Evolutionary conservation across 23 tunicate species (phyloP).

Genomic region (Phallusia fumigata): DNA sequence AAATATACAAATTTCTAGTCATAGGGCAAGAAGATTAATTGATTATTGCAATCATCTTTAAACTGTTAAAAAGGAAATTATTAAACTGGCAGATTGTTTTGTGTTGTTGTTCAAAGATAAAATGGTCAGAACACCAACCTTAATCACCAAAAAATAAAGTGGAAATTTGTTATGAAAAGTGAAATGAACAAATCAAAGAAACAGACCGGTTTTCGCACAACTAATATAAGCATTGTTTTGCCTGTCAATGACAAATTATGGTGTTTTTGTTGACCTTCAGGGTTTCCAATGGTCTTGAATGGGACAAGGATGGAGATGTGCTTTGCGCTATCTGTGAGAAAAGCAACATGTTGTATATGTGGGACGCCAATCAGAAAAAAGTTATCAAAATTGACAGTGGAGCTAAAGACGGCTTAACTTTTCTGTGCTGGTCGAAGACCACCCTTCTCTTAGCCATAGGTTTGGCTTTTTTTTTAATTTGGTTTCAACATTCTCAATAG

Average conservation of each 20-base stretch:
- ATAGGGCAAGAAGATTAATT: no score
- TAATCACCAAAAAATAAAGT: no score
- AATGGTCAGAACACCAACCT: no score
- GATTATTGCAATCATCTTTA: no score
- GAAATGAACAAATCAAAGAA: no score
- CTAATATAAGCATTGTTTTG: neutral
- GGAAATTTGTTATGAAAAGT: no score
- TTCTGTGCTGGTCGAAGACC: constrained; percentile 66
- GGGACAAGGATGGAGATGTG: constrained; percentile 87
- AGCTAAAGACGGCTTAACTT: constrained; percentile 66
- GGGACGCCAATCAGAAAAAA: constrained; percentile 89
- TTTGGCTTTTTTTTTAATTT: neutral
- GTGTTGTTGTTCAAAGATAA: no score
- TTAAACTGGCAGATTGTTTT: no score
- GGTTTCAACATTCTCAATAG: no score
- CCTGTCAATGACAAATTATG: neutral
- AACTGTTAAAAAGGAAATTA: no score
- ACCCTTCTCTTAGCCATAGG: constrained; percentile 75
- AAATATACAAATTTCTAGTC: no score
- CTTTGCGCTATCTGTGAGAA: constrained; percentile 79
- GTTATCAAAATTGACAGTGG: constrained; percentile 82
- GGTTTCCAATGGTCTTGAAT: constrained; percentile 64
- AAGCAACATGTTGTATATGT: constrained; percentile 72
- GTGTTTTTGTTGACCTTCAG: constrained; percentile 16
- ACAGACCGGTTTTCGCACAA: no score